These are phyloP conservation scores for Dicranocentrus wangi DNA, from an alignment of 2,888 invertebrate genomes.

Conservation along the genomic window DNA sequence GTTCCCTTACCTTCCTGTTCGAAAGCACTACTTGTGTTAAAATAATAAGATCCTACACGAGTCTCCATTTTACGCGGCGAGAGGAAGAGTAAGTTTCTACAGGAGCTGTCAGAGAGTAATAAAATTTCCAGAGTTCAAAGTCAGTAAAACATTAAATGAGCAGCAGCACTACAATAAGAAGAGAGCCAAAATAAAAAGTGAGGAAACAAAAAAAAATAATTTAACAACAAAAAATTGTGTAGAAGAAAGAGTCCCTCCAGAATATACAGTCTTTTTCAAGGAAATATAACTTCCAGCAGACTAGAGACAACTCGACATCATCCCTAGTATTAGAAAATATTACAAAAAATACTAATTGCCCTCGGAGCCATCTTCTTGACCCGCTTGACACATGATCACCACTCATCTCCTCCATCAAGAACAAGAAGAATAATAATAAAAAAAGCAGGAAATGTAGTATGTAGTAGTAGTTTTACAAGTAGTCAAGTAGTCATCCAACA, in stretches of 20 bases:
- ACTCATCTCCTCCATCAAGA: no score
- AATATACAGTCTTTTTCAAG: no score
- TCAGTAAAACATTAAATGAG: slow-evolving; percentile 31
- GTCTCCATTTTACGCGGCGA: slow-evolving; percentile 60
- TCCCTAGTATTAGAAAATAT: no score
- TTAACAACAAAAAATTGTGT: background rate
- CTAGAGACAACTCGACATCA: slow-evolving; percentile 16
- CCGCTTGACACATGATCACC: slow-evolving; percentile 11
- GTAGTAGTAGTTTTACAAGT: no score
- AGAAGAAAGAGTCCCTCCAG: no score
- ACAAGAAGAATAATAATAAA: no score
- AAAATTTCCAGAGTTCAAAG: slow-evolving; percentile 19
- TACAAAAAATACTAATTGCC: background rate
- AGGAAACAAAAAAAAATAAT: slow-evolving; percentile 3
- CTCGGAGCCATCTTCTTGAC: slow-evolving; percentile 16
- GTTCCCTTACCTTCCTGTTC: slow-evolving; percentile 63
- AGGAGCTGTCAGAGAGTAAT: slow-evolving; percentile 63
- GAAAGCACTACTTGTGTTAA: slow-evolving; percentile 64
- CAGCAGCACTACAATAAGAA: slow-evolving; percentile 31
- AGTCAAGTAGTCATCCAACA: no score
- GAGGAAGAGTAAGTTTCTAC: slow-evolving; percentile 60
- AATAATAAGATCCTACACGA: slow-evolving; percentile 63
- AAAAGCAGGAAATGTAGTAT: no score
- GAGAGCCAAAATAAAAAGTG: slow-evolving; percentile 16
- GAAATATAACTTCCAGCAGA: background rate